Evolutionary conservation across 2,113 vertebrate genomes (phyloP).

Genomic region (Clarias batrachus): DNA sequence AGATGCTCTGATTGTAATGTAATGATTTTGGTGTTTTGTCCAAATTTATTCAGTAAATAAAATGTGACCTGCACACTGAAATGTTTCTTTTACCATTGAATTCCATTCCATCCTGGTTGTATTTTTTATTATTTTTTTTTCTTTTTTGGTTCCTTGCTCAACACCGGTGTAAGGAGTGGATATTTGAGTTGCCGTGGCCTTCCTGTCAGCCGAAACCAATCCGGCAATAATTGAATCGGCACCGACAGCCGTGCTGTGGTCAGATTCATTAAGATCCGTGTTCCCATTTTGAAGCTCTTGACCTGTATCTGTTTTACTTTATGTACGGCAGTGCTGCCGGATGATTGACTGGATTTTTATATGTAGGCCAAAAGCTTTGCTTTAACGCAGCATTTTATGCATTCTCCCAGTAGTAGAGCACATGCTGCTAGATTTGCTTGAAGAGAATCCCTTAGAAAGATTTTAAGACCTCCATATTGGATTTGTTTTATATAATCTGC

Average conservation of each 20-base stretch:
- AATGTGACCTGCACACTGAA: conserved; percentile 82
- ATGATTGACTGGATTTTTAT: neutral
- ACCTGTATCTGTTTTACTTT: neutral
- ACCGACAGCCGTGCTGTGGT: neutral
- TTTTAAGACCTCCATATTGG: conserved; percentile 38
- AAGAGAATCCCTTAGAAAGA: conserved; percentile 52
- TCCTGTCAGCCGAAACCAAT: neutral
- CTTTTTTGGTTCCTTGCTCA: neutral
- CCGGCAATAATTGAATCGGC: neutral
- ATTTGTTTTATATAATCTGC: conserved; percentile 38
- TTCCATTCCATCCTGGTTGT: too few species aligned
- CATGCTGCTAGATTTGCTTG: conserved; percentile 35
- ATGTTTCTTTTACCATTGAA: neutral
- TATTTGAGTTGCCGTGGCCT: neutral
- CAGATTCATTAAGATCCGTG: neutral
- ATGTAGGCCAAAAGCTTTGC: neutral
- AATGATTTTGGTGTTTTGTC: conserved; percentile 99
- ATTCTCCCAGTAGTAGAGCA: conserved; percentile 10
- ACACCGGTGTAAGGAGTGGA: neutral
- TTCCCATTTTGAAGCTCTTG: neutral
- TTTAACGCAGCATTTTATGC: conserved; percentile 7
- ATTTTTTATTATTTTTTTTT: neutral
- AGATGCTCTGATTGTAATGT: conserved; percentile 99
- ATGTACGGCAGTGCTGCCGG: neutral
- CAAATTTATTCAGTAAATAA: conserved; percentile 99